These are phyloP conservation scores for Danaus plexippus DNA, from an alignment of 1,140 invertebrate genomes.

Conservation along the genomic window DNA sequence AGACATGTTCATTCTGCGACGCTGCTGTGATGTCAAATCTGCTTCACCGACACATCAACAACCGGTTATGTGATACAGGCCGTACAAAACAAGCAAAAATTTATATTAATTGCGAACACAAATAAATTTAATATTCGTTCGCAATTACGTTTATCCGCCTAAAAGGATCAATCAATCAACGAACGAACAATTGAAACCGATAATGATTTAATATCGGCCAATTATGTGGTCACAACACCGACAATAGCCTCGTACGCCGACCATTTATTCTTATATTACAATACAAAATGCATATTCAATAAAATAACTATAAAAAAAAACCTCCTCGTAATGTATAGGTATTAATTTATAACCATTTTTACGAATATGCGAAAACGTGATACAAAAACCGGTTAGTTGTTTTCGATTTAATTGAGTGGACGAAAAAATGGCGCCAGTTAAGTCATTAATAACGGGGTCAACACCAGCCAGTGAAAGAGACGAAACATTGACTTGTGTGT, in stretches of 20 bases:
- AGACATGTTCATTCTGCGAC: too few relatives aligned
- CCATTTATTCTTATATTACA: too few relatives aligned
- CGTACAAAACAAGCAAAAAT: slow-evolving; percentile 21
- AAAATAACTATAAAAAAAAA: too few relatives aligned
- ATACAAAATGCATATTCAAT: too few relatives aligned
- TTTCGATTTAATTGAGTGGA: slow-evolving; percentile 23
- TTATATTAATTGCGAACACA: slow-evolving; percentile 1
- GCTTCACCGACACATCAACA: too few relatives aligned
- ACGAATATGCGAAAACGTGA: too few relatives aligned
- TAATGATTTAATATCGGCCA: slow-evolving; percentile 10
- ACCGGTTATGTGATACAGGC: too few relatives aligned
- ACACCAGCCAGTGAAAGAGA: slow-evolving; percentile 19
- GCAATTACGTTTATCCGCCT: not conserved
- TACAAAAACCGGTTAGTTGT: slow-evolving; percentile 21
- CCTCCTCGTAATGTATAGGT: too few relatives aligned
- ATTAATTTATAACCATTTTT: too few relatives aligned
- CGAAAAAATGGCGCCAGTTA: slow-evolving; percentile 33
- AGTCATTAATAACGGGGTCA: slow-evolving; percentile 37
- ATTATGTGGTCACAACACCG: slow-evolving; percentile 9
- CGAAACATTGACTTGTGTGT: slow-evolving; percentile 10
- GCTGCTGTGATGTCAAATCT: too few relatives aligned
- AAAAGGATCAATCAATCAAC: too few relatives aligned
- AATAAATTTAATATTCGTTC: not conserved
- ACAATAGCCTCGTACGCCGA: not conserved
- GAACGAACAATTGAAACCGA: slow-evolving; percentile 5